Evolutionary conservation across 2,888 invertebrate genomes (phyloP).

Genomic region (Gastracanthus pulcherrimus): DNA sequence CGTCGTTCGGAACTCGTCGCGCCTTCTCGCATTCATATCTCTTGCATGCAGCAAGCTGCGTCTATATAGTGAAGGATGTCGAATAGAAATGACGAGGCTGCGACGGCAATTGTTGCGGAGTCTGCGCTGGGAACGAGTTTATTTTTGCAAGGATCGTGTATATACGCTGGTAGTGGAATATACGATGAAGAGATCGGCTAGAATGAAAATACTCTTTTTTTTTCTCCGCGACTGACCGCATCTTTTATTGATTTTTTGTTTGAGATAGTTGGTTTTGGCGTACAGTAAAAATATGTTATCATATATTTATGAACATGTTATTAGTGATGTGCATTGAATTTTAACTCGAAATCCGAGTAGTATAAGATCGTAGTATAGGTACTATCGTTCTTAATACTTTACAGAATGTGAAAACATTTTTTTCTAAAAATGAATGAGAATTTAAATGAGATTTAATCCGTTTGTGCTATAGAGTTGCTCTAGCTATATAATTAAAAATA

Average conservation of each 20-base stretch:
- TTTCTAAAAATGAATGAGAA: too few relatives aligned
- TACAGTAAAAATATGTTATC: too few relatives aligned
- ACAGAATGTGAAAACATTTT: too few relatives aligned
- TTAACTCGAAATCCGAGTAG: too few relatives aligned
- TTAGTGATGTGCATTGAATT: too few relatives aligned
- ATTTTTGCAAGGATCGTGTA: too few relatives aligned
- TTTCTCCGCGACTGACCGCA: not conserved
- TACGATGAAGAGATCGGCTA: not conserved
- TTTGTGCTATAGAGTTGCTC: too few relatives aligned
- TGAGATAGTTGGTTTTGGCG: not conserved
- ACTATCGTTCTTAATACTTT: too few relatives aligned
- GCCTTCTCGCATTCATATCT: slow-evolving; percentile 50
- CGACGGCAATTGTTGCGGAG: slow-evolving; percentile 18
- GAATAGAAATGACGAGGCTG: slow-evolving; percentile 47
- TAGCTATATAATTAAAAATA: too few relatives aligned
- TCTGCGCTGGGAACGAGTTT: not conserved
- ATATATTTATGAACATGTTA: too few relatives aligned
- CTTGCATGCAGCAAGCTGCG: not conserved
- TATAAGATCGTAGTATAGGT: too few relatives aligned
- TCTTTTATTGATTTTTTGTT: not conserved
- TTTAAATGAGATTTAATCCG: too few relatives aligned
- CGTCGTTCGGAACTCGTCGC: not conserved
- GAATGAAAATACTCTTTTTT: not conserved
- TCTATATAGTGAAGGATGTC: not conserved
- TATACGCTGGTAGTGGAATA: not conserved